Evolutionary conservation across 2,113 vertebrate species (phyloP).

Genomic region (Thunnus thynnus): DNA sequence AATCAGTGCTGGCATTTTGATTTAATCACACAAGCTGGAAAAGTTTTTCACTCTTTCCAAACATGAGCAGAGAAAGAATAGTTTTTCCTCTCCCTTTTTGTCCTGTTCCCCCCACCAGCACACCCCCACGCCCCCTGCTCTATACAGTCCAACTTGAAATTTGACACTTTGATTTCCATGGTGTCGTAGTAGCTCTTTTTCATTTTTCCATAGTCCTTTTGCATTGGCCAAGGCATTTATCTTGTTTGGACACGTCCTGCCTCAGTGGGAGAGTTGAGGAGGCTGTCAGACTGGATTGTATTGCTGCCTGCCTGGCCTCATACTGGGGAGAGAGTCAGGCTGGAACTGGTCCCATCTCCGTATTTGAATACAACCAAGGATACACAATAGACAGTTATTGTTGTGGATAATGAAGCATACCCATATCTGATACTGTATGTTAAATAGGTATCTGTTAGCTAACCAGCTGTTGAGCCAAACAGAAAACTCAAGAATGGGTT

Average conservation of each 20-base stretch:
- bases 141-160: conserved; percentile 56
- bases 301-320: conserved; percentile 2
- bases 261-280: conserved; percentile 40
- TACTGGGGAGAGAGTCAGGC: neutral
- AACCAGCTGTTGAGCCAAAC: conserved; percentile 5
- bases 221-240: conserved; percentile 43
- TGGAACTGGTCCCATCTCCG: conserved; percentile 21
- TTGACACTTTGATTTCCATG: conserved; percentile 57
- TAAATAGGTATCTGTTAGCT: conserved; percentile 8
- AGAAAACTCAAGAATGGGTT: neutral
- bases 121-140: conserved; percentile 15
- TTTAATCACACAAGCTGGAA: conserved; percentile 28
- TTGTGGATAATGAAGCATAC: neutral
- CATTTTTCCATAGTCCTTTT: conserved; percentile 54
- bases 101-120: conserved; percentile 20
- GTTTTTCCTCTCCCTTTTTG: conserved; percentile 18
- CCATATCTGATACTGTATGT: conserved; percentile 21
- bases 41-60: conserved; percentile 39
- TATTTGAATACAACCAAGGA: conserved; percentile 29
- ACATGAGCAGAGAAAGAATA: conserved; percentile 34
- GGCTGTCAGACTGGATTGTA: conserved; percentile 41
- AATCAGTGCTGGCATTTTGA: conserved; percentile 26
- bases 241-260: conserved; percentile 71
- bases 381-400: conserved; percentile 5
- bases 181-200: conserved; percentile 29